Evolutionary conservation across 1,140 invertebrate species (phyloP).

Genomic region (Meloidogyne hapla): DNA sequence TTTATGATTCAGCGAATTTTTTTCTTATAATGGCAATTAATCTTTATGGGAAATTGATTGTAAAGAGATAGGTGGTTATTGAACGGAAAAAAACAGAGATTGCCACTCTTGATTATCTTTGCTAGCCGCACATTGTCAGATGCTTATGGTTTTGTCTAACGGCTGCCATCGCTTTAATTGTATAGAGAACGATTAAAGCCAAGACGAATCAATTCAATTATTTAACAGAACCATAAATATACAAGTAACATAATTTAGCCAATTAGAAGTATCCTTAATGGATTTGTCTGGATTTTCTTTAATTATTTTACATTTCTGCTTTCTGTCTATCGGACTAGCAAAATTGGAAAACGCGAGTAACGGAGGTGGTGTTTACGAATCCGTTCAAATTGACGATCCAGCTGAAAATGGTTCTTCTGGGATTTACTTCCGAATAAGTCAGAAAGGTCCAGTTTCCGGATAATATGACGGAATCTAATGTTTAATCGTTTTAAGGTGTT

Average conservation of each 20-base stretch:
- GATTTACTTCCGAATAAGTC: conserved; percentile 47
- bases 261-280: not conserved
- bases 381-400: conserved; percentile 47
- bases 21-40: not conserved
- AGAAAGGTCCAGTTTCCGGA: conserved; percentile 18
- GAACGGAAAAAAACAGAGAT: not conserved
- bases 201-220: not conserved
- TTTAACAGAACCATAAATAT: not conserved
- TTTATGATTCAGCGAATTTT: not conserved
- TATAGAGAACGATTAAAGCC: not conserved
- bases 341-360: not conserved
- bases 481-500: conserved; percentile 23
- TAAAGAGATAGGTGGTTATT: not conserved
- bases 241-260: too few relatives aligned
- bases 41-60: not conserved
- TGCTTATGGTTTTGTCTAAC: not conserved
- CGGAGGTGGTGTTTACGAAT: conserved; percentile 25
- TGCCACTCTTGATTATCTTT: not conserved
- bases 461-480: not conserved
- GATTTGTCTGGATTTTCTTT: not conserved
- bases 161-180: not conserved
- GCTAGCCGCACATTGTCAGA: not conserved
- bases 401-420: conserved; percentile 43
- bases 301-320: not conserved
- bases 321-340: not conserved